Evolutionary conservation across 1,140 invertebrate species (phyloP).

Genomic region (Dinothrombium tinctorium): DNA sequence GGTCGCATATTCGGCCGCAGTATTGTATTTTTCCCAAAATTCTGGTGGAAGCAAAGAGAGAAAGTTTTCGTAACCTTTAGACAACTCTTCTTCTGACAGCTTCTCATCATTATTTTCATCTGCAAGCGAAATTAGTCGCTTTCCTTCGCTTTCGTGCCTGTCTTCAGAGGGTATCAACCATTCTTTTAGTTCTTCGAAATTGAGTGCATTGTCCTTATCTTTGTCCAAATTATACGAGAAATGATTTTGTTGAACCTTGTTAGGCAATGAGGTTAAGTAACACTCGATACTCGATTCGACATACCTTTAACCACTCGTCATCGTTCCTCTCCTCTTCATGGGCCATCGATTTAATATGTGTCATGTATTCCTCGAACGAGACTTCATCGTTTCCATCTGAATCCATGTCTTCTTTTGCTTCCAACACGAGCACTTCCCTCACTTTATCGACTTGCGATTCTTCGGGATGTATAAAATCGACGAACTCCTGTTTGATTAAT

Average conservation of each 20-base stretch:
- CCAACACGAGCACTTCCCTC: slow-evolving; percentile 65
- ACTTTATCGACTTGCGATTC: slow-evolving; percentile 43
- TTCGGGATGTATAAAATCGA: slow-evolving; percentile 83
- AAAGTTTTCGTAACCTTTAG: slow-evolving; percentile 88
- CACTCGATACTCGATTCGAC: neutral
- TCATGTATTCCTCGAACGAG: slow-evolving; percentile 38
- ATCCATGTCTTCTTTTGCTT: slow-evolving; percentile 95
- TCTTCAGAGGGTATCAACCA: slow-evolving; percentile 95
- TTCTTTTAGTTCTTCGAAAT: slow-evolving; percentile 51
- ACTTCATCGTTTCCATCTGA: slow-evolving; percentile 65
- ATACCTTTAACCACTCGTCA: slow-evolving; percentile 33
- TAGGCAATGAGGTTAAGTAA: neutral
- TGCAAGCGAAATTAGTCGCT: slow-evolving; percentile 80
- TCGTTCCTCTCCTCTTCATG: slow-evolving; percentile 38
- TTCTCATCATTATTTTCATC: slow-evolving; percentile 71
- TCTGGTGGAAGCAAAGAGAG: slow-evolving; percentile 94
- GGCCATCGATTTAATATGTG: slow-evolving; percentile 23
- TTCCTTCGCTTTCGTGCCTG: slow-evolving; percentile 79
- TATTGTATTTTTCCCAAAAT: slow-evolving; percentile 29
- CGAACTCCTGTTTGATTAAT: slow-evolving; percentile 64
- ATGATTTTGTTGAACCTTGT: slow-evolving; percentile 58
- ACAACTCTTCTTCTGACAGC: slow-evolving; percentile 68
- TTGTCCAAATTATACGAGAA: slow-evolving; percentile 58
- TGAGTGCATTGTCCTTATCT: slow-evolving; percentile 66
- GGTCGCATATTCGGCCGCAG: slow-evolving; percentile 30